A percentile compares a stretch with the other conserved stretches of the same genome.
These are phyloP conservation scores for Esox niger DNA, from an alignment of 2,113 vertebrate species.

Conservation along the genomic window DNA sequence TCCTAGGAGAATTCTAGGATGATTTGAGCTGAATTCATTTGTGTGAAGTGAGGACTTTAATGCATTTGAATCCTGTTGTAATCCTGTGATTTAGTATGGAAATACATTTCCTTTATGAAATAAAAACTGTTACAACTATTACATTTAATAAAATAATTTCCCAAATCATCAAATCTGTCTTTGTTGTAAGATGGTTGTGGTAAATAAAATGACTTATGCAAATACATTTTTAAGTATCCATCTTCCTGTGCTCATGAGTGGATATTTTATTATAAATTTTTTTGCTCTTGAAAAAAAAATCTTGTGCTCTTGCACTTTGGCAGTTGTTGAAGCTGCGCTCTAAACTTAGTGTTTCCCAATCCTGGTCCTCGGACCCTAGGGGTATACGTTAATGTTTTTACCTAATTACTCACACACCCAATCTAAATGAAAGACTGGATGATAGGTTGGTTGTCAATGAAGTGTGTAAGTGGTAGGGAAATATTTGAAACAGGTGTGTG, in stretches of 20 bases:
- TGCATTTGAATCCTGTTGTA: conserved; percentile 38
- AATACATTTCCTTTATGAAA: conserved; percentile 25
- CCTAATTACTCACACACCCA: too few species aligned
- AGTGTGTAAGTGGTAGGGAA: too few species aligned
- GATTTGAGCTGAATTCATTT: conserved; percentile 54
- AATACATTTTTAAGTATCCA: neutral
- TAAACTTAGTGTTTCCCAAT: too few species aligned
- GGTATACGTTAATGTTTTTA: too few species aligned
- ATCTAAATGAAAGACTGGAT: too few species aligned
- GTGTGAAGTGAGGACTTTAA: conserved; percentile 24
- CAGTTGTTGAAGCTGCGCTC: conserved; percentile 9
- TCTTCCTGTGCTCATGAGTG: neutral
- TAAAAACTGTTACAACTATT: conserved; percentile 26
- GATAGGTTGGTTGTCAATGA: too few species aligned
- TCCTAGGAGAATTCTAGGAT: conserved; percentile 47
- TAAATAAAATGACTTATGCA: neutral
- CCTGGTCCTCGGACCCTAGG: too few species aligned
- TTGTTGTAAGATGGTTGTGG: neutral
- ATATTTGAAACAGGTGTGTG: too few species aligned
- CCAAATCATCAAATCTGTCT: conserved; percentile 6
- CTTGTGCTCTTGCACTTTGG: neutral
- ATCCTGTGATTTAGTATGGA: conserved; percentile 38
- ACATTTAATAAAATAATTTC: conserved; percentile 40
- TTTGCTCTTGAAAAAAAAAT: neutral
- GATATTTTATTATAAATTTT: neutral